Conservation (phyloP, 2,888 invertebrate genomes). For the Drosophila algonquin region DNA sequence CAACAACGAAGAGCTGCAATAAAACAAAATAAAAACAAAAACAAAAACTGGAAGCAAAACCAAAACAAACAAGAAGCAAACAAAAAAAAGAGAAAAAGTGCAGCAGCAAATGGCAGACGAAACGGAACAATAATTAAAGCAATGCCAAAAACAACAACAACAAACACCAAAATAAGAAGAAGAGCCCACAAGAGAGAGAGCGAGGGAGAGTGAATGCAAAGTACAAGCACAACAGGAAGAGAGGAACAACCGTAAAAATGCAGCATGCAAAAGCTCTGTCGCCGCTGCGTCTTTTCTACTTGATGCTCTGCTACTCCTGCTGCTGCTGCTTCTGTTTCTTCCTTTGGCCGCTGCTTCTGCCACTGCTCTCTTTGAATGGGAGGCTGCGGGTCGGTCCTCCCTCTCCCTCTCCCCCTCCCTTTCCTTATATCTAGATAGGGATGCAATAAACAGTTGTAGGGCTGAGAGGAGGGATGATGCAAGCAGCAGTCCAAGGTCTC, state of each 20-base stretch:
- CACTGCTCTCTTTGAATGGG: slow-evolving; percentile 51
- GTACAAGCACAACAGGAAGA: slow-evolving; percentile 35
- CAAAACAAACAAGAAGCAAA: slow-evolving; percentile 38
- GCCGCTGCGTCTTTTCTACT: neutral
- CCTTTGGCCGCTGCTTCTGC: neutral
- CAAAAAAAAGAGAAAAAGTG: slow-evolving; percentile 45
- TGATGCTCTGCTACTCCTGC: neutral
- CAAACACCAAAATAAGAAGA: slow-evolving; percentile 33
- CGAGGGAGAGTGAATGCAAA: neutral
- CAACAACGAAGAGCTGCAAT: slow-evolving; percentile 36
- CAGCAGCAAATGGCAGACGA: slow-evolving; percentile 66
- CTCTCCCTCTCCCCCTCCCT: neutral
- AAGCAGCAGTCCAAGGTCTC: slow-evolving; percentile 42
- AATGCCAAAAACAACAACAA: slow-evolving; percentile 55
- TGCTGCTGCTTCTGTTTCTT: slow-evolving; percentile 3
- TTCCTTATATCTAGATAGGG: slow-evolving; percentile 38
- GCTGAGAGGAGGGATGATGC: slow-evolving; percentile 30
- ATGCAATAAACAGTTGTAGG: slow-evolving; percentile 7
- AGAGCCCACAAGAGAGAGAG: neutral
- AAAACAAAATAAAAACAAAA: slow-evolving; percentile 38
- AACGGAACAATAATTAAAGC: slow-evolving; percentile 76
- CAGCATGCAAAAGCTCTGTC: slow-evolving; percentile 38
- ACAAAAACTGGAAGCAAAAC: slow-evolving; percentile 39
- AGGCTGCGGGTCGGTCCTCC: neutral
- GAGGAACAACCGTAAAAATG: slow-evolving; percentile 45